These are phyloP conservation scores for Enteromius fasciolatus DNA, from an alignment of 2,797 vertebrate genomes.

Conservation along the genomic window DNA sequence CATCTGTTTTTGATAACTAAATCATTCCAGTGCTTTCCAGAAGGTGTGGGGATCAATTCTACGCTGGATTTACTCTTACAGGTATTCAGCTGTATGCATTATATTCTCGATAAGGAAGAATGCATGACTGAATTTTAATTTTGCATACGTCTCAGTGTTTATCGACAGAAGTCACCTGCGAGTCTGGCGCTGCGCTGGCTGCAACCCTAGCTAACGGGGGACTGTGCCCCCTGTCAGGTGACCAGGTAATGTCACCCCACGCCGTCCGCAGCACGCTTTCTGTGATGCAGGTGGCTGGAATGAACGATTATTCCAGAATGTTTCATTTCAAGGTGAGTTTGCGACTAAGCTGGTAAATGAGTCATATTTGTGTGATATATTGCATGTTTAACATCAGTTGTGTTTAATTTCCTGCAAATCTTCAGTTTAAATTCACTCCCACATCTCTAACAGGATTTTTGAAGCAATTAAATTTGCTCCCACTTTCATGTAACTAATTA, in stretches of 20 bases:
- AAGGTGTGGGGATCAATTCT: constrained; percentile 68
- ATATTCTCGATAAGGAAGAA: background rate
- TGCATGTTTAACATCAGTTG: background rate
- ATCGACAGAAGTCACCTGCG: constrained; percentile 75
- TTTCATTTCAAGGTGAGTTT: constrained; percentile 72
- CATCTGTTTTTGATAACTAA: constrained; percentile 17
- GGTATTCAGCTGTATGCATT: constrained; percentile 59
- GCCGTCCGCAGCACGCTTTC: constrained; percentile 69
- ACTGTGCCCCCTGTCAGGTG: constrained; percentile 74
- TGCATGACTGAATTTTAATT: background rate
- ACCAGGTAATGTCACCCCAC: constrained; percentile 70
- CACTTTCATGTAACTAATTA: constrained; percentile 12
- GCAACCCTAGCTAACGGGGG: constrained; percentile 76
- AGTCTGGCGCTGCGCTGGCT: constrained; percentile 72
- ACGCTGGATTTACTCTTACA: constrained; percentile 73
- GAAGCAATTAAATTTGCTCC: background rate
- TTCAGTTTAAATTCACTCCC: background rate
- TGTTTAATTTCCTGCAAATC: background rate
- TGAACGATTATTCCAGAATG: constrained; percentile 73
- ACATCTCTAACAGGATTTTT: background rate
- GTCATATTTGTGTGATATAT: constrained; percentile 13
- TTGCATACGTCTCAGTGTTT: constrained; percentile 62
- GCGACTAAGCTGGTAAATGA: constrained; percentile 11
- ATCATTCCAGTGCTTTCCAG: constrained; percentile 72
- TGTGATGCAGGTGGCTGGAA: constrained; percentile 76